Evolutionary conservation across 2,113 vertebrate species (phyloP).

Genomic region (Nothocercus julius): DNA sequence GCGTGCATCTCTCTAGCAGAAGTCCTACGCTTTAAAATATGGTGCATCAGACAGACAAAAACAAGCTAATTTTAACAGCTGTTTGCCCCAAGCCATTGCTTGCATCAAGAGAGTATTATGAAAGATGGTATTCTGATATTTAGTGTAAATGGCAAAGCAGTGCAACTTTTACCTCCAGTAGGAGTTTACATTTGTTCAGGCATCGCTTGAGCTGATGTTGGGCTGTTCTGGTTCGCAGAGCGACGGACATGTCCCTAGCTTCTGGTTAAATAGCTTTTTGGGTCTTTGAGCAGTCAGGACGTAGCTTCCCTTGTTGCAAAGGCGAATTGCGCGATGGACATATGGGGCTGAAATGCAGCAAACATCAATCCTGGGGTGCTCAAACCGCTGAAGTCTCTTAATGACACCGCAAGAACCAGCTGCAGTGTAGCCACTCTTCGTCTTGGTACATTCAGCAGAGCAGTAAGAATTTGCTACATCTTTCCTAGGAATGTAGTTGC

Average conservation of each 20-base stretch:
- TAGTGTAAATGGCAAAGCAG: background rate
- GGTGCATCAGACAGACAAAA: constrained; percentile 14
- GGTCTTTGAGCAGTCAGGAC: background rate
- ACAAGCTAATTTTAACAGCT: constrained; percentile 59
- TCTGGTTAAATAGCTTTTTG: background rate
- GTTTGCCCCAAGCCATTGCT: constrained; percentile 43
- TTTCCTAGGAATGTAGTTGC: background rate
- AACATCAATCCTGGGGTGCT: background rate
- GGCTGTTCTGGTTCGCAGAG: background rate
- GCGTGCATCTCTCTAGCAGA: background rate
- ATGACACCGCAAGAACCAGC: background rate
- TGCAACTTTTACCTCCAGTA: background rate
- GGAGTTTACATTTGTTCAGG: constrained; percentile 13
- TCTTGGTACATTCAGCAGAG: background rate
- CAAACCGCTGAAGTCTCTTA: background rate
- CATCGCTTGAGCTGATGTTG: background rate
- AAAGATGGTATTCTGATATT: background rate
- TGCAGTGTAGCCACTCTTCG: background rate
- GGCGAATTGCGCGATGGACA: background rate
- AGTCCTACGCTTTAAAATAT: constrained; percentile 4
- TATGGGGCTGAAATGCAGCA: background rate
- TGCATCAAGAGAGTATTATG: constrained; percentile 1
- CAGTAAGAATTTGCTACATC: background rate
- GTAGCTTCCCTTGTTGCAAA: background rate
- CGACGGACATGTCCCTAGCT: background rate